Evolutionary conservation across 2,888 invertebrate genomes (phyloP).

Genomic region (Patella caerulea): DNA sequence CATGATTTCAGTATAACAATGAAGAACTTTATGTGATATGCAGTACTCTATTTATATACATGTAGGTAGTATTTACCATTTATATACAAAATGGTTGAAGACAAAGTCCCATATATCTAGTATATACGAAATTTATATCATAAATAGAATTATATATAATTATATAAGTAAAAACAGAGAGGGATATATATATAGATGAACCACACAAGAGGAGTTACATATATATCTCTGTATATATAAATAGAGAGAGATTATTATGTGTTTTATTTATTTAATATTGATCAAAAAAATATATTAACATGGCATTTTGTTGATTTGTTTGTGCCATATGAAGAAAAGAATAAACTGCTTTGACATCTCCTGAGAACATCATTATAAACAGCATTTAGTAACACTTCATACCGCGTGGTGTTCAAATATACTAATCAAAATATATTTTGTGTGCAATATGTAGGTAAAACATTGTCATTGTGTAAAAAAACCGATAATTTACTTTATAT

Average conservation of each 20-base stretch:
- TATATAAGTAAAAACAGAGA: not conserved
- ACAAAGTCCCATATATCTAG: constrained; percentile 10
- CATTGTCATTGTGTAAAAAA: not conserved
- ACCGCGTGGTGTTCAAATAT: not conserved
- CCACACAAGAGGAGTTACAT: no score
- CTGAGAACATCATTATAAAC: not conserved
- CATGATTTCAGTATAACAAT: no score
- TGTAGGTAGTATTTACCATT: no score
- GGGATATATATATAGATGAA: not conserved
- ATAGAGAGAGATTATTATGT: not conserved
- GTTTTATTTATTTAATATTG: constrained; percentile 7
- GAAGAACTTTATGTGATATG: constrained; percentile 4
- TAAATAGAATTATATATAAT: not conserved
- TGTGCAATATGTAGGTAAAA: constrained; percentile 33
- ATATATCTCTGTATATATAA: no score
- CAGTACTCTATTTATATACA: not conserved
- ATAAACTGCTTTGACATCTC: no score
- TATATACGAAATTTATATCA: not conserved
- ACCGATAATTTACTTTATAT: no score
- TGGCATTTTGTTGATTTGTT: constrained; percentile 10
- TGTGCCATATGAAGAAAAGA: not conserved
- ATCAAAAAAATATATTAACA: not conserved
- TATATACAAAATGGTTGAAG: constrained; percentile 1
- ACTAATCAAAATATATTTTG: constrained; percentile 36
- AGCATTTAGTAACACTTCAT: not conserved